A percentile compares a stretch with the other conserved stretches of the same genome.
Evolutionary conservation across 2,888 invertebrate genomes (phyloP).

Genomic region (Pollenia angustigena): DNA sequence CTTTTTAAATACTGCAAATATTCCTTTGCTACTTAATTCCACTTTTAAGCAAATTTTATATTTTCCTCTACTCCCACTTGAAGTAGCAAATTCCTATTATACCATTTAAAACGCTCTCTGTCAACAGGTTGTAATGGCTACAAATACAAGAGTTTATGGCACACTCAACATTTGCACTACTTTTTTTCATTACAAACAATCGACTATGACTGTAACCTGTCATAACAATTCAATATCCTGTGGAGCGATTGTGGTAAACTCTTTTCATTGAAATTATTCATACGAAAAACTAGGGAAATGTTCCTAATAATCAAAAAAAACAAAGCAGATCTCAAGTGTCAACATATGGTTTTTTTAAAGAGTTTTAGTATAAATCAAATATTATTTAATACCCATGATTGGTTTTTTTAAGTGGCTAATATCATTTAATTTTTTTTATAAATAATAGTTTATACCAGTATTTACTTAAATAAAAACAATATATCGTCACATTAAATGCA

Average conservation of each 20-base stretch:
- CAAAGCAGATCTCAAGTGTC: conserved; percentile 14
- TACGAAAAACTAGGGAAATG: conserved; percentile 12
- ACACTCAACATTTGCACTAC: conserved; percentile 34
- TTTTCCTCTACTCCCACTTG: background rate
- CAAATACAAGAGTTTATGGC: conserved; percentile 40
- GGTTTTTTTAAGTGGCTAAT: background rate
- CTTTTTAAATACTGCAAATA: no score
- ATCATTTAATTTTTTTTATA: background rate
- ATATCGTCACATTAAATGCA: no score
- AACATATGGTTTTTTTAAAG: conserved; percentile 11
- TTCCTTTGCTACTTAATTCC: background rate
- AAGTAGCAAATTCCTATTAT: conserved; percentile 22
- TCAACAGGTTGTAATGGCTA: conserved; percentile 65
- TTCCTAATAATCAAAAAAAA: conserved; percentile 35
- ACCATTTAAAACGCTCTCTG: conserved; percentile 28
- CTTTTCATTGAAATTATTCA: conserved; percentile 60
- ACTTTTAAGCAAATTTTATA: background rate
- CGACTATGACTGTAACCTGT: conserved; percentile 61
- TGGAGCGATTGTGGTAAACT: conserved; percentile 60
- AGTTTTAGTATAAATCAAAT: conserved; percentile 36
- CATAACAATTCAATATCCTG: conserved; percentile 72
- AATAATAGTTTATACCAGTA: no score
- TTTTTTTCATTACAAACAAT: conserved; percentile 11
- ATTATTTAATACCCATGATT: conserved; percentile 44
- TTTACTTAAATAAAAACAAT: no score